Evolutionary conservation across 37 sponge, comb jelly and placozoan genomes (phyloP).

Genomic region (Diacarnus erythraeanus): DNA sequence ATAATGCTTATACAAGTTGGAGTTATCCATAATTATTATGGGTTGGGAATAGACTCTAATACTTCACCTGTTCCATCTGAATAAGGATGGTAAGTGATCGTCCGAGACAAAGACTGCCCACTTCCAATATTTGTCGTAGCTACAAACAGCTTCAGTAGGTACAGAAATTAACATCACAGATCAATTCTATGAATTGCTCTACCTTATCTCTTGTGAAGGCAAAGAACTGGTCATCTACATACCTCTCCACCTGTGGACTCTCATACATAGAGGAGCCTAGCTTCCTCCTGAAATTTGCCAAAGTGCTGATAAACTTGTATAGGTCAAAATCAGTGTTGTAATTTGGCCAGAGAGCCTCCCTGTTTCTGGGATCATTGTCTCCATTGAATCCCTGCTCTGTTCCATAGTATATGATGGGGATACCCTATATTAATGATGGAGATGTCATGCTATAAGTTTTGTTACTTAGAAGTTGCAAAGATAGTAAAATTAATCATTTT

Average conservation of each 20-base stretch:
- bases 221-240: slow-evolving; percentile 80
- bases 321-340: slow-evolving; percentile 52
- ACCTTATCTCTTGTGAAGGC: slow-evolving; percentile 74
- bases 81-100: slow-evolving; percentile 85
- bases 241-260: slow-evolving; percentile 57
- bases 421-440: slow-evolving; percentile 50
- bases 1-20: neutral
- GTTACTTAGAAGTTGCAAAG: too few relatives aligned
- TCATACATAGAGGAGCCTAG: slow-evolving; percentile 43
- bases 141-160: slow-evolving; percentile 52
- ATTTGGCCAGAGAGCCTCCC: slow-evolving; percentile 73
- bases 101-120: slow-evolving; percentile 38
- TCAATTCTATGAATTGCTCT: neutral
- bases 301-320: slow-evolving; percentile 46
- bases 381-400: slow-evolving; percentile 80
- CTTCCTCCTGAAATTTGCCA: slow-evolving; percentile 48
- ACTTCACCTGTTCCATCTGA: slow-evolving; percentile 58
- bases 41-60: too few relatives aligned
- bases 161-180: neutral
- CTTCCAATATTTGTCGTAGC: slow-evolving; percentile 72
- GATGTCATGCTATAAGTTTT: neutral
- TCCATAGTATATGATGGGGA: slow-evolving; percentile 87
- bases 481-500: too few relatives aligned
- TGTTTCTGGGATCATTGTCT: slow-evolving; percentile 49
- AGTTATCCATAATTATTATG: neutral